Conservation (phyloP, 1,140 invertebrate species). For the Eurytemora carolleeae region DNA sequence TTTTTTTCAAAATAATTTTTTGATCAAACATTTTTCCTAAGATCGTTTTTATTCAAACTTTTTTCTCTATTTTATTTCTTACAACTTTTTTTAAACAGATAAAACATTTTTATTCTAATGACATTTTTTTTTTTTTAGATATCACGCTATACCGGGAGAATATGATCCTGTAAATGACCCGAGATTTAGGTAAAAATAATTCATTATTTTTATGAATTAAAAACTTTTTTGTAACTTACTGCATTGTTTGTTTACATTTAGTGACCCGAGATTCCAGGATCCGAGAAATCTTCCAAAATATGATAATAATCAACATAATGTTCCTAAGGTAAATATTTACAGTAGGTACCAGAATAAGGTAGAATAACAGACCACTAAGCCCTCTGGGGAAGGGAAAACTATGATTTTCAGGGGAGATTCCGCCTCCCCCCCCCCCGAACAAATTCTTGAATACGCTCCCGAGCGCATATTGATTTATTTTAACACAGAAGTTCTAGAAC, state of each 20-base stretch:
- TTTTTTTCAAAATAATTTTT: too few relatives aligned
- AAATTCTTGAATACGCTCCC: too few relatives aligned
- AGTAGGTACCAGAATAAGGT: neutral
- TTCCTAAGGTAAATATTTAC: constrained; percentile 4
- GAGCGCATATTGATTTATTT: neutral
- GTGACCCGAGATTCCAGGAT: constrained; percentile 6
- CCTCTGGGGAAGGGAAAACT: neutral
- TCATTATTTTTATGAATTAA: neutral
- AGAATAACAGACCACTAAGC: neutral
- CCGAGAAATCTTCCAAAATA: constrained; percentile 15
- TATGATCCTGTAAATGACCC: constrained; percentile 13
- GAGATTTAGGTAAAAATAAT: neutral
- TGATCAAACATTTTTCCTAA: too few relatives aligned
- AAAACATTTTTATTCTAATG: too few relatives aligned
- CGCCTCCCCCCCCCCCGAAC: too few relatives aligned
- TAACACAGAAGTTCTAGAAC: neutral
- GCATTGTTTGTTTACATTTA: neutral
- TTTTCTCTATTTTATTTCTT: too few relatives aligned
- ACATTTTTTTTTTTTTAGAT: neutral
- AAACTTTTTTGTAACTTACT: neutral
- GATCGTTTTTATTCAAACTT: too few relatives aligned
- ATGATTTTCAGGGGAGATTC: too few relatives aligned
- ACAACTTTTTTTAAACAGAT: too few relatives aligned
- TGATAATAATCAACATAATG: constrained; percentile 9
- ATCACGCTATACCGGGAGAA: constrained; percentile 6